Evolutionary conservation across 2,888 invertebrate species (phyloP), one percentile per base, ranked within the genome.

Genomic region (Drosophila rubida): DNA sequence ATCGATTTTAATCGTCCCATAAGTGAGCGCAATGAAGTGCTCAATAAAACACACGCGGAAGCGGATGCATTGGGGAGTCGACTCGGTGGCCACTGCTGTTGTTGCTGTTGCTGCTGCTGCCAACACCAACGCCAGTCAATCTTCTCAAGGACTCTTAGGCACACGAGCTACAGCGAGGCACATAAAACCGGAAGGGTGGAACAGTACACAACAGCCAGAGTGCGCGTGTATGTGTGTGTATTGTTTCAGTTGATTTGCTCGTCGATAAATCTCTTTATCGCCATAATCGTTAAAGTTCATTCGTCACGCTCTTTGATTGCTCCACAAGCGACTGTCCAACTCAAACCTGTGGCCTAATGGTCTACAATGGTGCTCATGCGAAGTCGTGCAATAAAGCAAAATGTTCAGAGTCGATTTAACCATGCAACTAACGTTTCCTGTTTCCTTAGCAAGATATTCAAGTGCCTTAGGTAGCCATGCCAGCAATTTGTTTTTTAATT

Each of bases 211-310:
- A 13, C 53, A 22, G 9, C 11, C 3, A 41, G 42, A 46, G 69
- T 44, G 51, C 25, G 60, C 61, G 53, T 57, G 62, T 62, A 37
- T 54, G 63, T 41, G 46, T 44, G 57, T 66, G 58, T 69, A 71
- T 80, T 80, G 75, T 77, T 80, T 79, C 81, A 72, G 66, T 77
- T 81, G 74, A 75, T 73, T 83, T 74, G 81, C 60, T 79, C 69
- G 72, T 69, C 84, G 79, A 84, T 84, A 86, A 86, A 86, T 84
- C 87, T 86, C 81, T 79, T 79, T 77, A 79, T 80, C 83, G 84
- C 87, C 81, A 84, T 84, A 84, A 84, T 81, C 84, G 83, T 84
- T 84, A 86, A 84, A 71, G 87, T 77, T 83, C 84, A 81, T 83
- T 81, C 87, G 84, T 83, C 87, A 84, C 74, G 75, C 79, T 46